phyloP scores from a whole-genome alignment of 2,888 invertebrate species.

The Amiota communis region DNA sequence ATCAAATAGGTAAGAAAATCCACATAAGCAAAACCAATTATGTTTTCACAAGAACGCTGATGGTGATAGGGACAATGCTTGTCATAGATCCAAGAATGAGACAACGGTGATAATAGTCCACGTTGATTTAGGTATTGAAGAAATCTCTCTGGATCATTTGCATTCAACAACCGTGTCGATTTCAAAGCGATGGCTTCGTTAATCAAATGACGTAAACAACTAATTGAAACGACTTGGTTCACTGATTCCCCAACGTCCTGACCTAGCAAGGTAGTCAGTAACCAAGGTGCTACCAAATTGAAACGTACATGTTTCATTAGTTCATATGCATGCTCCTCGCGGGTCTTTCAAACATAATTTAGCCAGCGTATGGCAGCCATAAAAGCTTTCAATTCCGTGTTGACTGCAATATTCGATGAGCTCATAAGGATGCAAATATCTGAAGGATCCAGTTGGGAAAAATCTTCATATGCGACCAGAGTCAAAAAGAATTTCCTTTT shows the following conservation, averaged over 20 bases:
- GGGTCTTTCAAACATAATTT: no score
- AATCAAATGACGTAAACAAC: constrained; percentile 83
- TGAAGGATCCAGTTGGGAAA: constrained; percentile 79
- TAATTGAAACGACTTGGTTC: constrained; percentile 79
- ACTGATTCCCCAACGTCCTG: constrained; percentile 81
- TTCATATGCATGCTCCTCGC: no score
- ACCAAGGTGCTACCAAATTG: constrained; percentile 86
- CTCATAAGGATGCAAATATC: no score
- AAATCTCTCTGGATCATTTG: no score
- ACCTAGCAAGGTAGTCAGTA: constrained; percentile 84
- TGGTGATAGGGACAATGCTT: constrained; percentile 71
- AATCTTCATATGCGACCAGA: constrained; percentile 84
- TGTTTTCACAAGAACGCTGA: constrained; percentile 62
- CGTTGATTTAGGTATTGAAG: no score
- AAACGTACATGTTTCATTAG: constrained; percentile 84
- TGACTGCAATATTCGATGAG: no score
- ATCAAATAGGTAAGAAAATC: no score
- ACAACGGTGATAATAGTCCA: constrained; percentile 80
- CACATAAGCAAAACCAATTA: constrained; percentile 60
- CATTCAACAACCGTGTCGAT: no score
- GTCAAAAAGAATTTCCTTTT: constrained; percentile 86
- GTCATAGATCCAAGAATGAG: constrained; percentile 82
- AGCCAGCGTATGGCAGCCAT: no score
- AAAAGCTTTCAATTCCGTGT: no score
- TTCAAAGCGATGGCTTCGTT: constrained; percentile 86